These are phyloP conservation scores for Parapsyche elsis DNA, from an alignment of 1,140 invertebrate genomes.

Conservation along the genomic window DNA sequence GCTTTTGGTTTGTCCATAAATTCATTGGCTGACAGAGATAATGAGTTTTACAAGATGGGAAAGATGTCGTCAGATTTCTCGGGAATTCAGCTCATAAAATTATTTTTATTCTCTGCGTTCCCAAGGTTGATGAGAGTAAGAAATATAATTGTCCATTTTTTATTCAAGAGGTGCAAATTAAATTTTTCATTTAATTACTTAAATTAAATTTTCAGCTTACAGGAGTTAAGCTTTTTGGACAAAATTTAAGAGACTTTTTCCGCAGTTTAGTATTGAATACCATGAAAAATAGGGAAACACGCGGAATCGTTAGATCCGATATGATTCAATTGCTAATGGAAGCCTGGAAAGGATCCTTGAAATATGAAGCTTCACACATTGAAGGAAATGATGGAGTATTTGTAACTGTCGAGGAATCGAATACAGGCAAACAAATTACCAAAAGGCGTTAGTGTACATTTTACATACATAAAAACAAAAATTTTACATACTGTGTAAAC, in stretches of 20 bases:
- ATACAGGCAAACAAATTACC: conserved; percentile 49
- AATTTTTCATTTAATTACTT: neutral
- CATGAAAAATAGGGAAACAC: conserved; percentile 57
- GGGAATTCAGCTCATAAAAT: conserved; percentile 21
- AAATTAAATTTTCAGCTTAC: conserved; percentile 45
- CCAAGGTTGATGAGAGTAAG: conserved; percentile 27
- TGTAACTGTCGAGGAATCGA: conserved; percentile 58
- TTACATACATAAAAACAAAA: neutral
- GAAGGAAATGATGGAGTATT: conserved; percentile 56
- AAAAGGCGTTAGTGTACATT: conserved; percentile 44
- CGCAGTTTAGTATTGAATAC: conserved; percentile 55
- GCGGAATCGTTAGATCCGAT: conserved; percentile 61
- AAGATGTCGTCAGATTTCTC: conserved; percentile 56
- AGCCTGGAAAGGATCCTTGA: conserved; percentile 56
- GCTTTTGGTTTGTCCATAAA: conserved; percentile 68
- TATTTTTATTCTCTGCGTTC: conserved; percentile 18
- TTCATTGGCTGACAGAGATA: conserved; percentile 63
- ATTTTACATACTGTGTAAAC: neutral
- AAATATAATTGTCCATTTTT: too few relatives aligned
- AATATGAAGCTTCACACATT: conserved; percentile 39
- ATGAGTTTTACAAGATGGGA: conserved; percentile 61
- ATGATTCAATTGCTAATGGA: conserved; percentile 65
- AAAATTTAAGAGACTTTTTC: conserved; percentile 57
- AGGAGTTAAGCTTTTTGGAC: conserved; percentile 51
- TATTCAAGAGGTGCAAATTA: too few relatives aligned